Evolutionary conservation across 1,140 invertebrate genomes (phyloP).

Genomic region (Diplogasteroides magnus): DNA sequence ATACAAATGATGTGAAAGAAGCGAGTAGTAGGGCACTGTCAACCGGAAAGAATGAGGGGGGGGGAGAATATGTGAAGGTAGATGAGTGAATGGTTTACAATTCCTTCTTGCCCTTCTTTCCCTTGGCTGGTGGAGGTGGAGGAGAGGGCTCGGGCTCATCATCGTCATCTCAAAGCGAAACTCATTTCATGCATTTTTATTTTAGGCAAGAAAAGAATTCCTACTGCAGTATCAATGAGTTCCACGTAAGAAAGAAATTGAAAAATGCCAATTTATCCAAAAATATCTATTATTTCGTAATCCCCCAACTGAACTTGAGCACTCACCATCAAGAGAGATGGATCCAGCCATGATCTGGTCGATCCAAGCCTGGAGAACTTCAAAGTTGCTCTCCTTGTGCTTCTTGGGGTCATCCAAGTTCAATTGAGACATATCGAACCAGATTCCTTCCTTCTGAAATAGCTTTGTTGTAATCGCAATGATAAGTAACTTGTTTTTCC

Average conservation of each 20-base stretch:
- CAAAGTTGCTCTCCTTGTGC: constrained; percentile 51
- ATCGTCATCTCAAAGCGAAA: no score
- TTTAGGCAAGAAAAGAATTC: no score
- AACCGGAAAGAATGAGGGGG: constrained; percentile 1
- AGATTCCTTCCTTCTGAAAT: constrained; percentile 50
- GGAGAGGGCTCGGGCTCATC: constrained; percentile 39
- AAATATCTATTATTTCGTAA: not conserved
- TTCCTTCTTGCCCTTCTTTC: constrained; percentile 32
- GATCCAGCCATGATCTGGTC: constrained; percentile 52
- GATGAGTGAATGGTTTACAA: constrained; percentile 11
- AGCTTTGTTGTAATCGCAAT: not conserved
- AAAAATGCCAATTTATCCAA: not conserved
- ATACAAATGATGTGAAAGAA: not conserved
- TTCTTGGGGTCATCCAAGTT: constrained; percentile 55
- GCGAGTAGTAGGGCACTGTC: not conserved
- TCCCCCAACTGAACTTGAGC: not conserved
- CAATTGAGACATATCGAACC: constrained; percentile 55
- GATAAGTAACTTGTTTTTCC: no score
- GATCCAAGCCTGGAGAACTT: constrained; percentile 53
- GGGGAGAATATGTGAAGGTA: not conserved
- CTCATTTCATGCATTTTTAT: no score
- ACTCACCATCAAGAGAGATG: constrained; percentile 50
- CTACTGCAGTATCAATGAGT: constrained; percentile 38
- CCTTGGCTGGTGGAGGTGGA: constrained; percentile 27
- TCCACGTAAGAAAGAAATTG: constrained; percentile 4